Evolutionary conservation across 2,113 vertebrate genomes (phyloP).

Genomic region (Passer montanus): DNA sequence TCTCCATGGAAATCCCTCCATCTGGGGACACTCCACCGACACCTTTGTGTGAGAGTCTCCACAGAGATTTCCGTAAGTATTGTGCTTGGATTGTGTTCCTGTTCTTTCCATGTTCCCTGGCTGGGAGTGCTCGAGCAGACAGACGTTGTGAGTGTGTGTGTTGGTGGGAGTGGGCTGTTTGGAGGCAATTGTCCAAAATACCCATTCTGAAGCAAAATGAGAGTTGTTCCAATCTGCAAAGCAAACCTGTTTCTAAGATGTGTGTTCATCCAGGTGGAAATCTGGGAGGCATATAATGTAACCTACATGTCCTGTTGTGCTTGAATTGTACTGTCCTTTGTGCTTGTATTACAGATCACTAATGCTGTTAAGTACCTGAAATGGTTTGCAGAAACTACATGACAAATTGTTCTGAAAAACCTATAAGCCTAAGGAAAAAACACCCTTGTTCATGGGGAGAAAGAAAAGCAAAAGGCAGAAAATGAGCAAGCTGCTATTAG

Average conservation of each 20-base stretch:
- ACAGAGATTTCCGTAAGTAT: constrained; percentile 13
- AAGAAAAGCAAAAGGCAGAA: neutral
- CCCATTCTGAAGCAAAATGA: neutral
- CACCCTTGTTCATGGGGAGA: neutral
- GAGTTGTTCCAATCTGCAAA: neutral
- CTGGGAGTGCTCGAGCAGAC: neutral
- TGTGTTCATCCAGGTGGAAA: neutral
- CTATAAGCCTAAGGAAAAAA: neutral
- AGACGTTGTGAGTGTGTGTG: rapidly evolving
- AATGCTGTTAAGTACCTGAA: neutral
- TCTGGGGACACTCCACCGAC: neutral
- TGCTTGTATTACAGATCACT: neutral
- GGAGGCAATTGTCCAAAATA: neutral
- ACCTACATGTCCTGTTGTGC: rapidly evolving
- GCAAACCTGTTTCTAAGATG: neutral
- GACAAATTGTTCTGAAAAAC: neutral
- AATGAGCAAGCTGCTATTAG: neutral
- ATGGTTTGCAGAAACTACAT: neutral
- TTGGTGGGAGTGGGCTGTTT: neutral
- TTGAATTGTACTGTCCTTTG: neutral
- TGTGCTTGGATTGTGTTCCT: neutral
- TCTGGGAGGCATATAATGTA: neutral
- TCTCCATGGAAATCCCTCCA: neutral
- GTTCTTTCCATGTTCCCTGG: neutral
- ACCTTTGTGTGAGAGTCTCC: neutral